phyloP scores from a whole-genome alignment of 2,888 invertebrate genomes.

The Actias luna region DNA sequence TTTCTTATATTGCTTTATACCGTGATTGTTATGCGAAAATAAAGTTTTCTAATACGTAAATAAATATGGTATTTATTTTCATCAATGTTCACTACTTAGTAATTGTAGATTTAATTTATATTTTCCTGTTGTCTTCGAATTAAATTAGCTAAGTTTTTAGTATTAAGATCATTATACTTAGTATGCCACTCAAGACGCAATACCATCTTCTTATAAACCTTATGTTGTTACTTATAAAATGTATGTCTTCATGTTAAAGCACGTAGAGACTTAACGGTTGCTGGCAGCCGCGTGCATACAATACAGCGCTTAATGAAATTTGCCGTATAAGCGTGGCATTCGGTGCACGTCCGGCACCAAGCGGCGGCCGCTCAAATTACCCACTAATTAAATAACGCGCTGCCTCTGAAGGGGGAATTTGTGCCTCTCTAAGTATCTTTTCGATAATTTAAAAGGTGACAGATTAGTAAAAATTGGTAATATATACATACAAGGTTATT shows the following conservation, averaged over 20 bases:
- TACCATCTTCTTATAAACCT: not conserved
- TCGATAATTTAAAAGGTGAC: conserved; percentile 10
- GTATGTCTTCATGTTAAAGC: not conserved
- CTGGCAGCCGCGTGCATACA: conserved; percentile 44
- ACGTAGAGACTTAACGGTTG: conserved; percentile 3
- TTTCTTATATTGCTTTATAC: too few species aligned
- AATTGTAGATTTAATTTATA: too few species aligned
- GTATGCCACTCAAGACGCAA: not conserved
- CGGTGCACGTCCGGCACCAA: conserved; percentile 63
- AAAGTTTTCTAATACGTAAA: too few species aligned
- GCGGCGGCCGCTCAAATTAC: conserved; percentile 59
- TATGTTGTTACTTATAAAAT: not conserved
- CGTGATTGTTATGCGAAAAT: too few species aligned
- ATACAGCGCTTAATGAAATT: conserved; percentile 63
- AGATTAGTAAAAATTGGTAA: not conserved
- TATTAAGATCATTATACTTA: not conserved
- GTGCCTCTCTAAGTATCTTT: conserved; percentile 41
- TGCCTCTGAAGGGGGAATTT: conserved; percentile 49
- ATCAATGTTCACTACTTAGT: too few species aligned
- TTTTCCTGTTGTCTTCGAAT: too few species aligned
- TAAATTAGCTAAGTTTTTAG: not conserved
- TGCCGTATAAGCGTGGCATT: conserved; percentile 57
- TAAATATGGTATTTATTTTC: too few species aligned
- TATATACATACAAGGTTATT: not conserved
- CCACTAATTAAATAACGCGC: conserved; percentile 69